Evolutionary conservation across 1,140 invertebrate genomes (phyloP).

Genomic region (Lordiphosa mommai): DNA sequence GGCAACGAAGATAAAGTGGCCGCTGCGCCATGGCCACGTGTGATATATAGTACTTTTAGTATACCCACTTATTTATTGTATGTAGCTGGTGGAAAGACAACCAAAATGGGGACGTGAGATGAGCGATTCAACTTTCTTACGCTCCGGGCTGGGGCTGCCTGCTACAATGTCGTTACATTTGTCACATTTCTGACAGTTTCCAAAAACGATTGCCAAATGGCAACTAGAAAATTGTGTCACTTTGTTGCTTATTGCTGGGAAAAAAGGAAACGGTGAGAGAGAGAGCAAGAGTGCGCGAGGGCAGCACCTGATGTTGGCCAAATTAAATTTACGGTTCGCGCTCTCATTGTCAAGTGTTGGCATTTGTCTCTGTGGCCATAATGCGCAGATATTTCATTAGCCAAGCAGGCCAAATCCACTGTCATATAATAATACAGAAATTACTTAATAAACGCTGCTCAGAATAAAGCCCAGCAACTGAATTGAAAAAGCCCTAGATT

Average conservation of each 20-base stretch:
- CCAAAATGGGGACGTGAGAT: slow-evolving; percentile 5
- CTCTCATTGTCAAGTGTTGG: slow-evolving; percentile 10
- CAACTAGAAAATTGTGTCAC: slow-evolving; percentile 56
- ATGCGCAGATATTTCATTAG: neutral
- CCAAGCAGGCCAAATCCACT: slow-evolving; percentile 27
- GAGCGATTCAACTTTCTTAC: slow-evolving; percentile 11
- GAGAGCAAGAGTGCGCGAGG: neutral
- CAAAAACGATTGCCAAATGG: slow-evolving; percentile 49
- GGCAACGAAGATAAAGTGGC: slow-evolving; percentile 32
- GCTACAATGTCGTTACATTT: slow-evolving; percentile 47
- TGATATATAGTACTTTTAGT: slow-evolving; percentile 29
- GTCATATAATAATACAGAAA: slow-evolving; percentile 41
- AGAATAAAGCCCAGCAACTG: slow-evolving; percentile 10
- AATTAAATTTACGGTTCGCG: slow-evolving; percentile 43
- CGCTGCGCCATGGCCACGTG: slow-evolving; percentile 24
- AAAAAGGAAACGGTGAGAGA: neutral
- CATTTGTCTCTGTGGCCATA: slow-evolving; percentile 16
- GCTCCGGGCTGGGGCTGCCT: slow-evolving; percentile 19
- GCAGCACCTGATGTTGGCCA: slow-evolving; percentile 33
- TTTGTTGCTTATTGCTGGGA: slow-evolving; percentile 12
- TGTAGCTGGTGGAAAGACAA: neutral
- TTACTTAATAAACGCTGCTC: slow-evolving; percentile 61
- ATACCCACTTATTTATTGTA: slow-evolving; percentile 29
- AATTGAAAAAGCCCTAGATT: slow-evolving; percentile 49
- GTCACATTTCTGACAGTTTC: slow-evolving; percentile 45